Base-by-base conservation (phyloP, 64 coral and sea anemone genomes). In the Pachyseris speciosa region DNA sequence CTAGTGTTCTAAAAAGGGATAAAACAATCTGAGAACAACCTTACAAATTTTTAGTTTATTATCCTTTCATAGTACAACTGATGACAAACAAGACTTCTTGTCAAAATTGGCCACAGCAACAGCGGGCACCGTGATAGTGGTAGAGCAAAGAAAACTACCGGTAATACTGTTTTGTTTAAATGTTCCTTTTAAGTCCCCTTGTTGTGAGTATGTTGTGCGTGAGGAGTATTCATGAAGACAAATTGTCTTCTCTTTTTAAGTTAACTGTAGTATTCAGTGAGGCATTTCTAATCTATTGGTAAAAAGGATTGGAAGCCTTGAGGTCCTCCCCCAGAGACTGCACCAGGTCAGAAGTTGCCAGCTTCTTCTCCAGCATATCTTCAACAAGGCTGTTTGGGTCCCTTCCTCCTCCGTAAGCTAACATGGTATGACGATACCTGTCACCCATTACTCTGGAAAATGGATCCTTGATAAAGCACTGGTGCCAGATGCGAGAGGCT, bases 401-500 rank as follows among this genome's bases (percentile, higher is more conserved):
- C 51, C 71, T 75, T 41, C 90, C 93, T 25, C 97, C 97, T 43
- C 97, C 97, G 75, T 95, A 84, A 3, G 94, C 90, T 16, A 99
- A 68, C 86, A 99, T 95, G 0, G 89, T 93, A 59, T 88, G 70
- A 13, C 97, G 86, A 80, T 95, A 99, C 27, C 90, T 83, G 36
- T 99, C 93, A 16, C 97, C 97, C 50, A 86, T 75, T 81, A 95
- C 80, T 49, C 93, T 85, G 12, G 78, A 95, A 57, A 99, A 93
- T 2, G 97, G 97, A 60, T 99, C 81, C 26, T 88, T 92, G 11
- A 64, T 57, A 87, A 99, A 99, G 38, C 97, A 99, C 55, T 95
- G 86, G 16, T 95, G 90, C 97, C 97, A 99, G 37, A 99, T 87
- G 33, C 90, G 89, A 9, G 93, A 95, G 9, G 97, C 97, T 30